Evolutionary conservation across 2,113 vertebrate genomes (phyloP), one percentile per base, ranked within the genome.

Genomic region (Vireo altiloquus): DNA sequence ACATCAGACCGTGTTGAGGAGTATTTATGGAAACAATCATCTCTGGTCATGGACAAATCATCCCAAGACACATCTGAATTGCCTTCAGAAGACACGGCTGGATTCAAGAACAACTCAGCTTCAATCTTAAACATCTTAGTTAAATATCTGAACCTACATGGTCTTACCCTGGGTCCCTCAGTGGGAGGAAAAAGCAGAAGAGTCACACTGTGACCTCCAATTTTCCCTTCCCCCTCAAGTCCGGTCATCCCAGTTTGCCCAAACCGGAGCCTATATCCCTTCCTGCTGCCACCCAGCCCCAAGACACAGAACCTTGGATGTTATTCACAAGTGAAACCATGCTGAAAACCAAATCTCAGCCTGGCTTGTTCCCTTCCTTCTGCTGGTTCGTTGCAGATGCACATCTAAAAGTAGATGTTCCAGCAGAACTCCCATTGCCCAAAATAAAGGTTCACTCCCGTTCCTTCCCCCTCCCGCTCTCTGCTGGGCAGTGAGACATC

Each of bases 281-380:
- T 81, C 61, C 42, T 69, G 15, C 64, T 72, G 11, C 59, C 60
- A 46, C 35, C 30, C 81, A 64, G 25, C 13, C 46, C 37, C 5
- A 1, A 47, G 21, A 42, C 5, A 4, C 0, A 2, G 15, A 22
- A 35, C 21, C 19, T 16, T 33, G 88, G 64, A 8, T 5, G 3
- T 19, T 31, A 64, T 2, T 3, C 39, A 7, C 54, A 25, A 85
- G 7, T 4, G 3, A 9, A 92, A n/a, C n/a, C 21, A 13, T 11
- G 13, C 27, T 42, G 39, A 61, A 87, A 83, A 33, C 39, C 35
- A 56, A 17, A 77, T 25, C 42, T 69, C 71, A 86, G 2, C 33
- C 44, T 31, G 24, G 49, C 64, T 14, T 1, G 4, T 56, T 49
- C 37, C 46, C 47, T 40, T 60, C 74, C 33, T 5, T 8, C 64